phyloP scores from a whole-genome alignment of 2,888 invertebrate species.

The Sarcophaga caerulescens region DNA sequence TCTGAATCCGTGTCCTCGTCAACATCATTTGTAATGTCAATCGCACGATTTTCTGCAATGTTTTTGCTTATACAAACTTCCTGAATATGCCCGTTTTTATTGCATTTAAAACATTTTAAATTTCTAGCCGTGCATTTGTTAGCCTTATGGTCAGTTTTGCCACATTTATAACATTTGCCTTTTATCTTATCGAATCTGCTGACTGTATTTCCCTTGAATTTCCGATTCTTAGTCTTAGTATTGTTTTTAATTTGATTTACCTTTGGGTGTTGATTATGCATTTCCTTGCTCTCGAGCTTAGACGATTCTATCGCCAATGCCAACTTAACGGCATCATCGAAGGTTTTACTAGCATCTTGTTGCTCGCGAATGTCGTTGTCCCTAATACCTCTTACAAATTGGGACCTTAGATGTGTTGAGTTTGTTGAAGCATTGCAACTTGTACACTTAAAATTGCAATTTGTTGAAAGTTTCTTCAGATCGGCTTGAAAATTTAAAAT shows the following conservation, averaged over 20 bases:
- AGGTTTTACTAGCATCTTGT: neutral
- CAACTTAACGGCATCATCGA: slow-evolving; percentile 1
- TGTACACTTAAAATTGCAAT: slow-evolving; percentile 8
- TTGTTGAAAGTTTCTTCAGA: slow-evolving; percentile 19
- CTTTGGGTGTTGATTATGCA: slow-evolving; percentile 4
- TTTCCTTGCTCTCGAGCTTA: neutral
- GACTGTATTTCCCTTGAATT: neutral
- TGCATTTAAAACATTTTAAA: slow-evolving; percentile 10
- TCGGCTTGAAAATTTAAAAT: slow-evolving; percentile 21
- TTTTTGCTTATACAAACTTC: slow-evolving; percentile 17
- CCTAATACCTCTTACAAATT: slow-evolving; percentile 17
- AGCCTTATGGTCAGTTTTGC: slow-evolving; percentile 15
- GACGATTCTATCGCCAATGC: neutral
- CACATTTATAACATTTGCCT: slow-evolving; percentile 1
- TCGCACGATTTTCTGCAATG: slow-evolving; percentile 2
- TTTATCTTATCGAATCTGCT: slow-evolving; percentile 1
- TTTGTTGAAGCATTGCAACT: slow-evolving; percentile 7
- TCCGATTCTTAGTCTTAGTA: neutral
- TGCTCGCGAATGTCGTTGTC: slow-evolving; percentile 3
- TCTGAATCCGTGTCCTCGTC: neutral
- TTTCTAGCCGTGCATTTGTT: neutral
- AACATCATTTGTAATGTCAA: neutral
- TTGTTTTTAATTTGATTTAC: neutral
- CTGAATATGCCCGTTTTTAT: neutral
- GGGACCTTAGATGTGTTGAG: neutral